These are phyloP conservation scores for Magallana gigas DNA, from an alignment of 1,140 invertebrate species.

Conservation along the genomic window DNA sequence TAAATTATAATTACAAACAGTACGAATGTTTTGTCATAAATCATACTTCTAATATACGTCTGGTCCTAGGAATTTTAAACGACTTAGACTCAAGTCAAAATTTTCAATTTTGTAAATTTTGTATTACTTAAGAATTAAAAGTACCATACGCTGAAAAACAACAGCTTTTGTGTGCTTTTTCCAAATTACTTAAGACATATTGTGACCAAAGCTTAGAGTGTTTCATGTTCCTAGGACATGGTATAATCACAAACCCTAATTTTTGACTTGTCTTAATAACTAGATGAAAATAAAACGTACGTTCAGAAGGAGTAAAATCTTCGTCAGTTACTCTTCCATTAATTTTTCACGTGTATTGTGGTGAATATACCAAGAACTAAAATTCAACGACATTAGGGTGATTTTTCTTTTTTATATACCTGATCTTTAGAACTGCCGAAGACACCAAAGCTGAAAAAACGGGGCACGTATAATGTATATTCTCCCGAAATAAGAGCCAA, in stretches of 20 bases:
- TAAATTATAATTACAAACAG: no score
- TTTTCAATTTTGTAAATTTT: background rate
- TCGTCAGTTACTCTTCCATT: slow-evolving; percentile 4
- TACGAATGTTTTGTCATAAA: no score
- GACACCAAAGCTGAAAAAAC: no score
- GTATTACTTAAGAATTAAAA: slow-evolving; percentile 1
- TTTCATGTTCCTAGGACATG: background rate
- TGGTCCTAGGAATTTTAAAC: no score
- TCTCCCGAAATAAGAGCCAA: no score
- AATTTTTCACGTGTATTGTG: background rate
- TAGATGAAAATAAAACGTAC: background rate
- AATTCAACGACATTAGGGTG: no score
- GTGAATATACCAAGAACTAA: background rate
- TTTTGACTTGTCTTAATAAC: background rate
- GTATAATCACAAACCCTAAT: background rate
- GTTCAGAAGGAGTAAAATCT: background rate
- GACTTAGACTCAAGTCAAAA: background rate
- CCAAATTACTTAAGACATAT: background rate
- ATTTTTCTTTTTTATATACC: no score
- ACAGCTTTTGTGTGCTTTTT: background rate
- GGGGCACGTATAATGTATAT: no score
- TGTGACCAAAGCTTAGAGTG: background rate
- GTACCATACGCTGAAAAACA: slow-evolving; percentile 1
- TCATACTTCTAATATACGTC: no score
- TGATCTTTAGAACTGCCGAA: no score